Evolutionary conservation across 1,140 invertebrate species (phyloP).

Genomic region (Episyrphus balteatus): DNA sequence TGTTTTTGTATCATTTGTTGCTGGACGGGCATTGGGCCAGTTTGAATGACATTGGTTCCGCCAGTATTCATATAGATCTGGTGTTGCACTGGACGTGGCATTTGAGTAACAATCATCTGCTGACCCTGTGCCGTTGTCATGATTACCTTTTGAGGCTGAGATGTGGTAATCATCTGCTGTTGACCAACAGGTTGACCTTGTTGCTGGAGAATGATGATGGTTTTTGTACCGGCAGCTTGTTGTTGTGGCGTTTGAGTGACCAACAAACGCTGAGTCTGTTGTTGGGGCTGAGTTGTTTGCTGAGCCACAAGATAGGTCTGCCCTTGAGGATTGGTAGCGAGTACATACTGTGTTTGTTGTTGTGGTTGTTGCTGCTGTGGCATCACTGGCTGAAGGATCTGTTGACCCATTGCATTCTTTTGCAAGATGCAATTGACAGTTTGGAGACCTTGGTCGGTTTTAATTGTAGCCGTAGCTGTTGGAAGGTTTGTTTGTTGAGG

Average conservation of each 20-base stretch:
- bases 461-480: conserved; percentile 32
- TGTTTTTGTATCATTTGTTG: conserved; percentile 10
- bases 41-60: conserved; percentile 10
- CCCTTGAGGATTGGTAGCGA: conserved; percentile 33
- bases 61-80: conserved; percentile 28
- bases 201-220: conserved; percentile 60
- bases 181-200: conserved; percentile 35
- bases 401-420: conserved; percentile 29
- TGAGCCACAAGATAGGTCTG: conserved; percentile 50
- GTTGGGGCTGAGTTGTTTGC: conserved; percentile 35
- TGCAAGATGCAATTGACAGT: conserved; percentile 40
- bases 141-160: conserved; percentile 43
- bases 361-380: conserved; percentile 7
- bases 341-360: conserved; percentile 26
- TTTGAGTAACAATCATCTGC: conserved; percentile 48
- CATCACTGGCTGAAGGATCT: conserved; percentile 7
- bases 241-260: conserved; percentile 34
- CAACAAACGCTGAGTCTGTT: conserved; percentile 22
- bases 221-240: conserved; percentile 50
- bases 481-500: conserved; percentile 26
- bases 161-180: conserved; percentile 23
- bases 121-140: conserved; percentile 55
- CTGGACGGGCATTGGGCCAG: background rate
- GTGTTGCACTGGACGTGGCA: conserved; percentile 22
- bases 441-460: conserved; percentile 38